Percentiles rank a stretch among this genome's conserved stretches.
Conservation (phyloP, 2,888 invertebrate species). For the Argyresthia goedartella region DNA sequence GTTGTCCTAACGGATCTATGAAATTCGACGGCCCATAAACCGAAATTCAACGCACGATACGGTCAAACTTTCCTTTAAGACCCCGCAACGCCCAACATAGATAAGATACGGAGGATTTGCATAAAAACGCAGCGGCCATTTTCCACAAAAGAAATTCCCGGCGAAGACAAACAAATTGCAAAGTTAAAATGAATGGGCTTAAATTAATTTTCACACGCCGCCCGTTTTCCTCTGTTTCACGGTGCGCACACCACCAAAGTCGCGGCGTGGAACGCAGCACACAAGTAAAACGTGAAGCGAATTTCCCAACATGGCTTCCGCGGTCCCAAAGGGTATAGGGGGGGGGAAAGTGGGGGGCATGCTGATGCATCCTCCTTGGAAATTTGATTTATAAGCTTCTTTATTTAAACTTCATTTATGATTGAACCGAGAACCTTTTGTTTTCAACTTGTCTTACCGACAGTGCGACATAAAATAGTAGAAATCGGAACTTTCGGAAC, state of each 20-base stretch:
- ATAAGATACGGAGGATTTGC: constrained; percentile 1
- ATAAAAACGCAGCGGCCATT: not conserved
- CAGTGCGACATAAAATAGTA: too few relatives aligned
- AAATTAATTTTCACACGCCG: constrained; percentile 24
- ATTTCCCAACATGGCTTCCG: constrained; percentile 62
- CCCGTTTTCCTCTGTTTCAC: constrained; percentile 5
- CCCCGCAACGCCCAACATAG: constrained; percentile 23
- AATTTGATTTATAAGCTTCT: constrained; percentile 37
- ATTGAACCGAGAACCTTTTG: too few relatives aligned
- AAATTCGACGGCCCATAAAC: constrained; percentile 45
- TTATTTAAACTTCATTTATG: constrained; percentile 26
- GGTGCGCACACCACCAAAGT: constrained; percentile 16
- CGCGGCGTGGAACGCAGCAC: constrained; percentile 25
- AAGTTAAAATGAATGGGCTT: constrained; percentile 17
- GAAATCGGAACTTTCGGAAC: too few relatives aligned
- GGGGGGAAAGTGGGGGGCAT: constrained; percentile 21
- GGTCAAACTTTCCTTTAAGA: constrained; percentile 21
- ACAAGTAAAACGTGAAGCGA: constrained; percentile 58
- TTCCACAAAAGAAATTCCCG: constrained; percentile 12
- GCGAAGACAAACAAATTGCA: constrained; percentile 6
- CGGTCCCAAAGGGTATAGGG: constrained; percentile 33
- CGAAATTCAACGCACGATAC: constrained; percentile 25
- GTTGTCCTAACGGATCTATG: constrained; percentile 60
- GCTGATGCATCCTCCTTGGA: constrained; percentile 42
- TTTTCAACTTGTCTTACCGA: too few relatives aligned